phyloP scores from a whole-genome alignment of 2,113 vertebrate species.

The Tympanuchus pallidicinctus region DNA sequence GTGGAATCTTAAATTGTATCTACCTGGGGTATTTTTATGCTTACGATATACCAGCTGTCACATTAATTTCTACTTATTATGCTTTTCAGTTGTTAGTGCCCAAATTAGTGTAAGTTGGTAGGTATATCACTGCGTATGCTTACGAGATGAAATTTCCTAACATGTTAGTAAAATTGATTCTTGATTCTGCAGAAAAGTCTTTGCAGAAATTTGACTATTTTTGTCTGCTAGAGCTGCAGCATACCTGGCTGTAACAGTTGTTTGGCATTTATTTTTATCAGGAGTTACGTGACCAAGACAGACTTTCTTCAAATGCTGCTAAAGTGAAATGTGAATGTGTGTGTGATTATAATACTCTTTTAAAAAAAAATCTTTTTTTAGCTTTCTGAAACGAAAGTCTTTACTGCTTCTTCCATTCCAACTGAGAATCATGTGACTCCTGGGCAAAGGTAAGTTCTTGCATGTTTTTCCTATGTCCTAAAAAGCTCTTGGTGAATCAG shows the following conservation, averaged over 20 bases:
- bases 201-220: not conserved
- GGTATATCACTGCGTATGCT: not conserved
- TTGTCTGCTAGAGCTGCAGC: not conserved
- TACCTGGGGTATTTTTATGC: not conserved
- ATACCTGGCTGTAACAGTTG: not conserved
- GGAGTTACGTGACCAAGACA: not conserved
- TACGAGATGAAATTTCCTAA: not conserved
- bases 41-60: not conserved
- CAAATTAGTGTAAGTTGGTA: not conserved
- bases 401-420: conserved; percentile 90
- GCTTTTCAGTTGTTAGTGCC: not conserved
- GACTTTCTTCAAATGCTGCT: not conserved
- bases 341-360: not conserved
- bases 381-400: conserved; percentile 98
- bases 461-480: not conserved
- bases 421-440: conserved; percentile 86
- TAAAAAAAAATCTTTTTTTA: conserved; percentile 52
- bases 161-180: not conserved
- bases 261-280: not conserved
- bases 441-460: conserved; percentile 83
- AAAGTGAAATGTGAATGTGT: not conserved
- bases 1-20: not conserved
- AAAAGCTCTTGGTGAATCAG: not conserved
- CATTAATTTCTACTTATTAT: accelerated
- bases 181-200: not conserved